Evolutionary conservation across 2,888 invertebrate species (phyloP), one percentile per base, ranked within the genome.

Genomic region (Pseudococcus jackbeardsleyi): DNA sequence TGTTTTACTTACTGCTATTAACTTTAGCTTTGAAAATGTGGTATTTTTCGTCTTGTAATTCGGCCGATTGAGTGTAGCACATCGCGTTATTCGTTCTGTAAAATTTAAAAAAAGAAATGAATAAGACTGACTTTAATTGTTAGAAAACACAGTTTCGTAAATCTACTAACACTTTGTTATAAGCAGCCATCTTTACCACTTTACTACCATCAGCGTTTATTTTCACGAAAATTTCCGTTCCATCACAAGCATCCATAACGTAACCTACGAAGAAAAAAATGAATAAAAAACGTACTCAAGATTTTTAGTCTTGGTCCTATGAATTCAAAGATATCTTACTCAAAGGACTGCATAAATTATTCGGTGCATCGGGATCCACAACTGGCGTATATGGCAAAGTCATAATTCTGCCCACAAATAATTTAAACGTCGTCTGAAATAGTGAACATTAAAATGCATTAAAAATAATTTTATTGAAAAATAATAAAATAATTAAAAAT

Each of bases 321-420:
- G 42, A 42, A 9, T 42, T 42, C 5, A 72, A 26, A 33, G 5
- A 50, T 50, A 77, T 17, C 77, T 39, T 82, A 82, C 79, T 82
- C n/a, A 82, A 19, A 42, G 79, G 79, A 82, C 79, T 82, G 79
- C 79, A 82, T 46, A 42, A 82, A 82, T 82, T 82, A 46, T 15
- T 33, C 12, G 22, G 42, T 0, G n/a, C 79, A 19, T 7, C 11
- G 0, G 42, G 39, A 82, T 82, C 79, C 1, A 11, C 46, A 11
- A 19, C 12, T 7, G 79, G 46, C 15, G 46, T 82, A 11, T 42
- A 46, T 19, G 46, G 42, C 42, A 15, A 46, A 15, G 42, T 79
- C 46, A 46, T 82, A 22, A 82, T 82, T 33, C 46, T 82, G 26
- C 79, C 79, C 3, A 82, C 46, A 46, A 19, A 82, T 46, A 82